These are phyloP conservation scores for Serripes groenlandicus DNA, from an alignment of 2,888 invertebrate species.

Conservation along the genomic window DNA sequence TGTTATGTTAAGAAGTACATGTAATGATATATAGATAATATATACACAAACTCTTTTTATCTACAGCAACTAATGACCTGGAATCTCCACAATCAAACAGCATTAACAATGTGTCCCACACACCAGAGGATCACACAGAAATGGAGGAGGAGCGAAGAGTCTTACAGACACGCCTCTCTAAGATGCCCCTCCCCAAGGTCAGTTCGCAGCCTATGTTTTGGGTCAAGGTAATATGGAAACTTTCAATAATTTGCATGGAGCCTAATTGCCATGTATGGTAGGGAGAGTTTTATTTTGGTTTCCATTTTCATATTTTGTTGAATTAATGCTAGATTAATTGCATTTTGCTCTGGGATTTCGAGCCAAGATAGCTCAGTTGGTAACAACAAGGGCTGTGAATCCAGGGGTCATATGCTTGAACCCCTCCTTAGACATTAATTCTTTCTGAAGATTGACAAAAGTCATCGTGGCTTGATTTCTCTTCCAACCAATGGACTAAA, in stretches of 20 bases:
- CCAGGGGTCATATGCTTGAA: too few relatives aligned
- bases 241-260: constrained; percentile 37
- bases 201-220: constrained; percentile 51
- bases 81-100: constrained; percentile 56
- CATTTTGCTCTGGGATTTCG: too few relatives aligned
- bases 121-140: constrained; percentile 73
- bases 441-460: too few relatives aligned
- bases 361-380: too few relatives aligned
- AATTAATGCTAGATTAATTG: too few relatives aligned
- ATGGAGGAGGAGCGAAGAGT: constrained; percentile 81
- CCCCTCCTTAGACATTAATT: too few relatives aligned
- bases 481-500: too few relatives aligned
- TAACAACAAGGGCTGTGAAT: too few relatives aligned
- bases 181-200: constrained; percentile 83
- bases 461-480: too few relatives aligned
- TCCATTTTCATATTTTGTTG: too few relatives aligned
- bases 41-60: neutral
- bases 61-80: constrained; percentile 57
- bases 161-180: constrained; percentile 79
- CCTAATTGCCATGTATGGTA: constrained; percentile 25
- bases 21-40: neutral
- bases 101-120: constrained; percentile 58
- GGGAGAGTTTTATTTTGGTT: too few relatives aligned
- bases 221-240: constrained; percentile 50
- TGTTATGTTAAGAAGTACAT: too few relatives aligned